Percentiles rank a stretch among this genome's conserved stretches.
Conservation (phyloP, 2,888 invertebrate genomes). For the Branchipolynoe longqiensis region DNA sequence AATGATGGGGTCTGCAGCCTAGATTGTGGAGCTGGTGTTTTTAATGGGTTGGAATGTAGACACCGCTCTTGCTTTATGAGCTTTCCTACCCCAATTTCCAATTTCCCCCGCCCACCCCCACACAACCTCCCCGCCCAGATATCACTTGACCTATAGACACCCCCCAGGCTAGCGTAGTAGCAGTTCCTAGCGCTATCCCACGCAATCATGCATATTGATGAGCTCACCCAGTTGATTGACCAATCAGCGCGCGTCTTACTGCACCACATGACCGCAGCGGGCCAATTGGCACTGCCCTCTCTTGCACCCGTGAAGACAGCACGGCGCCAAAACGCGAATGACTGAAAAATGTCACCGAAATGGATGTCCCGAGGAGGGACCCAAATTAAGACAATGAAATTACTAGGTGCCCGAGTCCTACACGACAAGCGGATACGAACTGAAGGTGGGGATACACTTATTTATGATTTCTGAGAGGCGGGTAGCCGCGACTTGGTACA, state of each 20-base stretch:
- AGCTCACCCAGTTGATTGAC: background rate
- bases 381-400: slow-evolving; percentile 32
- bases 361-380: background rate
- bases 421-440: slow-evolving; percentile 17
- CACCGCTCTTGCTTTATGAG: no score
- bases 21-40: no score
- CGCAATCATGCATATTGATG: background rate
- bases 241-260: background rate
- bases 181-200: no score
- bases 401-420: background rate
- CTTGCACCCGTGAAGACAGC: background rate
- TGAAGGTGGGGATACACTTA: slow-evolving; percentile 18
- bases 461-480: slow-evolving; percentile 8
- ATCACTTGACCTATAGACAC: no score
- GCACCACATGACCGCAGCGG: slow-evolving; percentile 6
- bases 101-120: no score
- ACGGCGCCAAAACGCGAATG: slow-evolving; percentile 55
- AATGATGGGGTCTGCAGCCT: no score
- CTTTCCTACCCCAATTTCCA: no score
- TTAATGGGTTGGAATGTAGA: no score
- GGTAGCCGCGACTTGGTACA: background rate
- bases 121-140: no score
- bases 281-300: slow-evolving; percentile 10
- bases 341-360: background rate
- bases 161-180: no score